Percentiles rank a stretch among this genome's conserved stretches.
Conservation (phyloP, 2,113 vertebrate species). For the Salvelinus fontinalis region DNA sequence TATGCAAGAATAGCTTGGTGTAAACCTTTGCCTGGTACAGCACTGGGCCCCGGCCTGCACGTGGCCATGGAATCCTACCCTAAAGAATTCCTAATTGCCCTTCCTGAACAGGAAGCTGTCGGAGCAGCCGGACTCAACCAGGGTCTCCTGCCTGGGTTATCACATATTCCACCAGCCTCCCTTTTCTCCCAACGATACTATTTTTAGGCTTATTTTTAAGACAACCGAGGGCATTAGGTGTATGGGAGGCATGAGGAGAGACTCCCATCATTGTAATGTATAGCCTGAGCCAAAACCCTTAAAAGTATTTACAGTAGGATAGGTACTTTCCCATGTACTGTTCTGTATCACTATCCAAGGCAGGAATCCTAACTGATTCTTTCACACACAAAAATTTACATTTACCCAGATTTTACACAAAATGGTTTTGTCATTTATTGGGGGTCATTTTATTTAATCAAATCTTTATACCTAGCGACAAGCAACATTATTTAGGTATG, state of each 20-base stretch:
- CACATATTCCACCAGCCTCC: conserved; percentile 49
- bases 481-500: background rate
- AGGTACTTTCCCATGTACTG: background rate
- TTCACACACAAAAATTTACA: too few relatives aligned
- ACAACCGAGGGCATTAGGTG: conserved; percentile 24
- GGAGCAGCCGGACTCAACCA: conserved; percentile 33
- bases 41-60: conserved; percentile 70
- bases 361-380: too few relatives aligned
- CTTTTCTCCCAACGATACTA: conserved; percentile 52
- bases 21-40: conserved; percentile 98
- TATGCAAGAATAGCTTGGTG: conserved; percentile 85
- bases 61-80: conserved; percentile 80
- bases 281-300: background rate
- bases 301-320: background rate
- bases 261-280: conserved; percentile 6
- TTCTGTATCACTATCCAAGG: too few relatives aligned
- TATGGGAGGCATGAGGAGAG: conserved; percentile 13
- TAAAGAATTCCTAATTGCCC: conserved; percentile 90
- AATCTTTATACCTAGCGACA: background rate
- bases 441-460: too few relatives aligned
- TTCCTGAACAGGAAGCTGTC: conserved; percentile 61
- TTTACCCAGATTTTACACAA: too few relatives aligned
- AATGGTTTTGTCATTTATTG: too few relatives aligned
- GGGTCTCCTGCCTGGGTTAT: conserved; percentile 64
- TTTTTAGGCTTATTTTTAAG: conserved; percentile 61